Percentiles rank a stretch among this genome's conserved stretches.
Evolutionary conservation across 2,888 invertebrate genomes (phyloP).

Genomic region (Phoronis australis): DNA sequence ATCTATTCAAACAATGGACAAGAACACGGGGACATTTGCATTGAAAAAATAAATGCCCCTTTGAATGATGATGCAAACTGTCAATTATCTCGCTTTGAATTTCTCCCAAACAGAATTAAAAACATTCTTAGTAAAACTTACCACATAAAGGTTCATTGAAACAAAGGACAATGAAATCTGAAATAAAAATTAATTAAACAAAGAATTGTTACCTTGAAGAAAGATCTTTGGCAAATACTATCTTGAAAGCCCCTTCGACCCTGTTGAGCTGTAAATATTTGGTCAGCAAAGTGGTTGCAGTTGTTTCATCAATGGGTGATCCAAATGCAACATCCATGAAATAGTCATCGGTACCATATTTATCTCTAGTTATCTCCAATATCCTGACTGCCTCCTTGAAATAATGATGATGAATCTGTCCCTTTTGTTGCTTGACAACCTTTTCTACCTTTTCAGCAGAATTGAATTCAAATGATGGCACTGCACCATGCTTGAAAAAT

Average conservation of each 20-base stretch:
- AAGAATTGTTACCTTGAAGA: conserved; percentile 36
- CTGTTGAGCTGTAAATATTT: conserved; percentile 41
- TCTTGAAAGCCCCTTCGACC: conserved; percentile 38
- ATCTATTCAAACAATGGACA: too few species aligned
- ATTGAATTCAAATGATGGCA: conserved; percentile 35
- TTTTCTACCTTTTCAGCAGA: conserved; percentile 26
- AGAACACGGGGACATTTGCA: too few species aligned
- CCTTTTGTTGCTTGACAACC: conserved; percentile 26
- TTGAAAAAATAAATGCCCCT: background rate
- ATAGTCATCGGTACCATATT: conserved; percentile 37
- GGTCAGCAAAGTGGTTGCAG: conserved; percentile 34
- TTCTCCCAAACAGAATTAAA: too few species aligned
- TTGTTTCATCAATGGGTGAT: conserved; percentile 27
- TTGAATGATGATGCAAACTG: too few species aligned
- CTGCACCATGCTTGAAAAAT: conserved; percentile 38
- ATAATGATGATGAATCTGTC: conserved; percentile 38
- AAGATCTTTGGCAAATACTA: conserved; percentile 44
- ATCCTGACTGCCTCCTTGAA: conserved; percentile 39
- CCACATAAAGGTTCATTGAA: too few species aligned
- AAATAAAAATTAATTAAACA: too few species aligned
- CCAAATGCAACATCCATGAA: conserved; percentile 37
- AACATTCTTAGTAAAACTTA: too few species aligned
- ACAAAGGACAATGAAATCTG: too few species aligned
- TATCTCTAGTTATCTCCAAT: conserved; percentile 31
- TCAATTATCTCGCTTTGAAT: too few species aligned